Percentiles rank a stretch among this genome's conserved stretches.
phyloP scores from a whole-genome alignment of 2,888 invertebrate species.

The Xanthia icteritia region DNA sequence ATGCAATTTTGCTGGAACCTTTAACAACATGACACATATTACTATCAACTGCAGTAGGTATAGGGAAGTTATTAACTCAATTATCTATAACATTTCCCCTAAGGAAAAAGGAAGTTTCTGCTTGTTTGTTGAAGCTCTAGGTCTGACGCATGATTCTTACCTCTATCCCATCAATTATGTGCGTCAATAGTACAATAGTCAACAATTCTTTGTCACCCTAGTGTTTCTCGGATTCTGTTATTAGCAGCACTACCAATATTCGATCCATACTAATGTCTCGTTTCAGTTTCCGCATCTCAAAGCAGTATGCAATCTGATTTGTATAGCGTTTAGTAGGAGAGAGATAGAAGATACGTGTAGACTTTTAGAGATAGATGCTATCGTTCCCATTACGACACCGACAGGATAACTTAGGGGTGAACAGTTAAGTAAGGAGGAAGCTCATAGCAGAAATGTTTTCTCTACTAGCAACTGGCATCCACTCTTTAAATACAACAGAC shows the following conservation, averaged over 20 bases:
- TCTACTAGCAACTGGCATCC: not conserved
- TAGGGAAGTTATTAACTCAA: slow-evolving; percentile 20
- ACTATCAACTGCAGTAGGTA: slow-evolving; percentile 21
- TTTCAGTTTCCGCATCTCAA: not conserved
- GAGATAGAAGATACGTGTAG: not conserved
- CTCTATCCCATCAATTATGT: not conserved
- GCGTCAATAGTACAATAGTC: slow-evolving; percentile 4
- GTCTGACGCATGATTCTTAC: slow-evolving; percentile 9
- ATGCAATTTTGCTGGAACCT: slow-evolving; percentile 44
- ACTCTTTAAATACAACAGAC: not conserved
- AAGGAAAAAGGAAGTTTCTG: not conserved
- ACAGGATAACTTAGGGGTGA: not conserved
- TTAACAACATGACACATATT: slow-evolving; percentile 16
- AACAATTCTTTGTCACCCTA: not conserved
- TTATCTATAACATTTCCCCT: slow-evolving; percentile 7
- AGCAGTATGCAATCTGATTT: not conserved
- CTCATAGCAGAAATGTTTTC: not conserved
- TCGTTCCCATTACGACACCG: not conserved
- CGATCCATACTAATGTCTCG: not conserved
- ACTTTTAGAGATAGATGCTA: not conserved
- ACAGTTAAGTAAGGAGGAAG: not conserved
- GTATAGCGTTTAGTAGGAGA: too few relatives aligned
- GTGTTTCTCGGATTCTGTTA: not conserved
- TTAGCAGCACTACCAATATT: not conserved
- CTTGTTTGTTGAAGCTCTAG: not conserved